Evolutionary conservation across 2,113 vertebrate species (phyloP).

Genomic region (Uropsilus gracilis): DNA sequence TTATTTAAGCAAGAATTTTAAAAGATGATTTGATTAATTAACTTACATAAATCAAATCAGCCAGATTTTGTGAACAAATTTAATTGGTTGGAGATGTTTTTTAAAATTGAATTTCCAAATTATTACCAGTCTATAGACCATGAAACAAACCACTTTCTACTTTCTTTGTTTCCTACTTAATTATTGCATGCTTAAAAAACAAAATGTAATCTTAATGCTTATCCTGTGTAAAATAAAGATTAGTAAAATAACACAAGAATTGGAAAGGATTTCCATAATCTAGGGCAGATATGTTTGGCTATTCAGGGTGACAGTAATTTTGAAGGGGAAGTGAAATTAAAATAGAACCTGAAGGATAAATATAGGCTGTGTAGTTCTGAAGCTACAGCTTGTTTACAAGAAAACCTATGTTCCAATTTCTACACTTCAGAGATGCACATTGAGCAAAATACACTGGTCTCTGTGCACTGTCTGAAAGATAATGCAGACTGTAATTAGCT

Average conservation of each 20-base stretch:
- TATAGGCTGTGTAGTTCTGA: not conserved
- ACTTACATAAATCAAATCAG: not conserved
- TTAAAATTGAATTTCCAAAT: not conserved
- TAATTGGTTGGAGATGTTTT: not conserved
- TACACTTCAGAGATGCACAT: not conserved
- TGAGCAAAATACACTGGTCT: not conserved
- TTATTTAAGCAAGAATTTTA: not conserved
- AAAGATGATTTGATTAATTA: not conserved
- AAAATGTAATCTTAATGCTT: not conserved
- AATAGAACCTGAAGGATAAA: not conserved
- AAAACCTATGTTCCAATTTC: not conserved
- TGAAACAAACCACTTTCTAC: not conserved
- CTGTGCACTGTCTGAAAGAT: not conserved
- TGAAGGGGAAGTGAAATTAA: slow-evolving; percentile 4
- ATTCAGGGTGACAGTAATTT: slow-evolving; percentile 4
- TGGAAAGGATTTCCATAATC: not conserved
- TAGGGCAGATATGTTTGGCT: not conserved
- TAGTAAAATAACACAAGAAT: not conserved
- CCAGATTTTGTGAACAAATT: not conserved
- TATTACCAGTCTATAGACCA: not conserved
- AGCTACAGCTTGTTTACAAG: not conserved
- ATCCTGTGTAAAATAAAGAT: not conserved
- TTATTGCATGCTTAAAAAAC: not conserved
- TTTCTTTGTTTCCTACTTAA: not conserved
- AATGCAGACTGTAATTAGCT: not conserved